Percentiles rank a stretch among this genome's conserved stretches.
These are phyloP conservation scores for Thunnus albacares DNA, from an alignment of 2,797 vertebrate species.

Conservation along the genomic window DNA sequence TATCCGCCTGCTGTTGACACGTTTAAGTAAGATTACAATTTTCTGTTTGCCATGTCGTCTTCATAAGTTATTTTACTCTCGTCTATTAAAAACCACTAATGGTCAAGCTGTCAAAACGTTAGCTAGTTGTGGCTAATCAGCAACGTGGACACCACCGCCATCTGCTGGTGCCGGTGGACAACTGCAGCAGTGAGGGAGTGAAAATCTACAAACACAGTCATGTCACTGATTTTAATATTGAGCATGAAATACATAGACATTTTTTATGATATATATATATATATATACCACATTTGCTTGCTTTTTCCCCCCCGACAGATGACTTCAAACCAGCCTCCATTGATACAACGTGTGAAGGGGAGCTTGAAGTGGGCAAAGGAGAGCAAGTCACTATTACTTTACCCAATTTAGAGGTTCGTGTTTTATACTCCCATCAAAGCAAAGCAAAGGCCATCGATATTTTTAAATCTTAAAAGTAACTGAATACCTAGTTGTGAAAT, in stretches of 20 bases:
- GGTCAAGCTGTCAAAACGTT: constrained; percentile 49
- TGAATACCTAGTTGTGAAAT: no score
- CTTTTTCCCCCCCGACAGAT: constrained; percentile 84
- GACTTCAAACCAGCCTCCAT: constrained; percentile 99
- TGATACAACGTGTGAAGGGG: constrained; percentile 95
- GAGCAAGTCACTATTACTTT: constrained; percentile 98
- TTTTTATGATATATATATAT: not conserved
- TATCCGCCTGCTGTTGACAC: accelerated
- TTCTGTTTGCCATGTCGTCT: accelerated
- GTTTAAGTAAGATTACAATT: accelerated
- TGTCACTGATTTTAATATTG: not conserved
- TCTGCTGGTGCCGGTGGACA: not conserved
- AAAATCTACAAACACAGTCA: not conserved
- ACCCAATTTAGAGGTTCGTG: constrained; percentile 95
- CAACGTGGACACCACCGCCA: constrained; percentile 22
- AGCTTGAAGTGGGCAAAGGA: constrained; percentile 97
- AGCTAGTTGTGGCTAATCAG: constrained; percentile 50
- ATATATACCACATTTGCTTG: not conserved
- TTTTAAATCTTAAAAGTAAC: no score
- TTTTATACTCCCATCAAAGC: not conserved
- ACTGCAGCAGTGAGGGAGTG: not conserved
- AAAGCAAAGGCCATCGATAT: no score
- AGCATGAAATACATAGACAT: not conserved
- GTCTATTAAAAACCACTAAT: not conserved
- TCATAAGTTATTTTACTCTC: not conserved